Conservation (phyloP, 1,140 invertebrate species). For the Phthorimaea operculella region DNA sequence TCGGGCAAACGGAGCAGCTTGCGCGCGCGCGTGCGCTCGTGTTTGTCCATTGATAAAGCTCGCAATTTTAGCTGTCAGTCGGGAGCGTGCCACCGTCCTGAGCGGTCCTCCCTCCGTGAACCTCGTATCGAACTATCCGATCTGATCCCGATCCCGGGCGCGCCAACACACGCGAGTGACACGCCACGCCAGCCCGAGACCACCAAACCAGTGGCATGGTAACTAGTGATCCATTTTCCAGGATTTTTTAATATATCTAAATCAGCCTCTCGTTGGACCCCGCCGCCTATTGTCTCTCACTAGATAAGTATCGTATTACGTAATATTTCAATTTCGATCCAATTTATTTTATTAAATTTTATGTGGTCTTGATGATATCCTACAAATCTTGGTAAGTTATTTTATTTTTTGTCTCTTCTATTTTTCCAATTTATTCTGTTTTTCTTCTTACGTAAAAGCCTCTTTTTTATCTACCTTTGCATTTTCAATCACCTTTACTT, state of each 20-base stretch:
- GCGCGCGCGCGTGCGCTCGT: conserved; percentile 37
- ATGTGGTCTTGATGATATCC: not conserved
- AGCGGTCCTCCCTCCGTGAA: conserved; percentile 35
- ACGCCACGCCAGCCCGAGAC: conserved; percentile 21
- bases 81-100: conserved; percentile 39
- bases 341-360: not conserved
- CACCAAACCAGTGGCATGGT: conserved; percentile 56
- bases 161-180: conserved; percentile 11
- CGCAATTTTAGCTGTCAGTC: conserved; percentile 56
- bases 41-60: conserved; percentile 54
- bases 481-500: too few species aligned
- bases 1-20: conserved; percentile 29
- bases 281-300: conserved; percentile 45
- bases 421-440: not conserved
- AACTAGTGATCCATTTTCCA: conserved; percentile 45
- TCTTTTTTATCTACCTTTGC: too few species aligned
- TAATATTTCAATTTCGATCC: conserved; percentile 22
- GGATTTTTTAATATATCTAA: conserved; percentile 21
- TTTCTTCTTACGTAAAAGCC: not conserved
- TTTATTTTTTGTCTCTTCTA: not conserved
- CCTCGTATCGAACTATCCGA: conserved; percentile 11
- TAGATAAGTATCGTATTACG: conserved; percentile 57
- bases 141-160: not conserved
- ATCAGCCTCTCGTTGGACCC: conserved; percentile 31
- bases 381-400: not conserved